phyloP scores from a whole-genome alignment of 2,888 invertebrate species.

The Synergus laeviventris region DNA sequence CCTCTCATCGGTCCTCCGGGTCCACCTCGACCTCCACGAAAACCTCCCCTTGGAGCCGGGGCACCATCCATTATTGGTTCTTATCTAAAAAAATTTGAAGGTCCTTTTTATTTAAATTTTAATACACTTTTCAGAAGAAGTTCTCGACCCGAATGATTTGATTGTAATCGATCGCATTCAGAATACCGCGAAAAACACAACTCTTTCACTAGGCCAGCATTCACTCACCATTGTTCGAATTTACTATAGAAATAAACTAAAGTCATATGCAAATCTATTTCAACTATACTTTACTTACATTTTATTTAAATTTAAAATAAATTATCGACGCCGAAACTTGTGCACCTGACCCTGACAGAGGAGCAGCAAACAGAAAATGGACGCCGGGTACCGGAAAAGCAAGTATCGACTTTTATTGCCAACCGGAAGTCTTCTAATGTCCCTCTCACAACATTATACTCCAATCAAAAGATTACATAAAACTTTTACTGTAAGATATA shows the following conservation, averaged over 20 bases:
- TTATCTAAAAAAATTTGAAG: slow-evolving; percentile 5
- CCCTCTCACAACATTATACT: background rate
- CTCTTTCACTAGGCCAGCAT: background rate
- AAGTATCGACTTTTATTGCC: slow-evolving; percentile 62
- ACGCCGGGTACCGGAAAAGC: slow-evolving; percentile 71
- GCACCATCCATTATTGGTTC: slow-evolving; percentile 43
- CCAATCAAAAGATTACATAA: background rate
- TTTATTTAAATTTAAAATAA: slow-evolving; percentile 46
- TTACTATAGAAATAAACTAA: background rate
- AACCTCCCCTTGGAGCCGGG: slow-evolving; percentile 46
- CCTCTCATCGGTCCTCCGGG: slow-evolving; percentile 50
- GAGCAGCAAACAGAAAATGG: slow-evolving; percentile 64
- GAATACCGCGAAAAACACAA: slow-evolving; percentile 19
- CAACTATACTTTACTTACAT: slow-evolving; percentile 55
- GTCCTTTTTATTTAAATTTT: background rate
- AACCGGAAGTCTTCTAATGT: slow-evolving; percentile 11
- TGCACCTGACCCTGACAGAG: slow-evolving; percentile 47
- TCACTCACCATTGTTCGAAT: background rate
- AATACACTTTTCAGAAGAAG: background rate
- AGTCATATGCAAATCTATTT: background rate
- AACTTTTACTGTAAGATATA: slow-evolving; percentile 3
- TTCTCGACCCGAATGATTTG: background rate
- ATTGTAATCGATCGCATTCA: background rate
- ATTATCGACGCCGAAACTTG: slow-evolving; percentile 50
- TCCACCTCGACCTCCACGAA: slow-evolving; percentile 48